Percentiles rank a stretch among this genome's conserved stretches.
phyloP scores from a whole-genome alignment of 2,113 vertebrate species.

The Polypterus senegalus region DNA sequence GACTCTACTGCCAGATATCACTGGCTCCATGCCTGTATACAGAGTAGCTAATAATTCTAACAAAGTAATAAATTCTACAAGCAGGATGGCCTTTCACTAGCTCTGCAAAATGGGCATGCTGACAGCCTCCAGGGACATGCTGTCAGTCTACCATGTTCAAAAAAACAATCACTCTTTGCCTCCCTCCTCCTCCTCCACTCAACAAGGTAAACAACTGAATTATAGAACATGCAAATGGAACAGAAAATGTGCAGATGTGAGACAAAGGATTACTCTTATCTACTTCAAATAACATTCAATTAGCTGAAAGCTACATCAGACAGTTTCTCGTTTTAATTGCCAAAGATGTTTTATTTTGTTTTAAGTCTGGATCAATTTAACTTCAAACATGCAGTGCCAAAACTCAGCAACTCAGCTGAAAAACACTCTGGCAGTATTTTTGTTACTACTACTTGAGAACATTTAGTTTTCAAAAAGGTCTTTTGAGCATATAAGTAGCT shows the following conservation, averaged over 20 bases:
- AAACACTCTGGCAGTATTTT: no score
- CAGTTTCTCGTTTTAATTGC: neutral
- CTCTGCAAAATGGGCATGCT: neutral
- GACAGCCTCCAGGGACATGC: neutral
- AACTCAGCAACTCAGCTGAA: neutral
- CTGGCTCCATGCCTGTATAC: neutral
- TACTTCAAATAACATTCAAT: slow-evolving; percentile 8
- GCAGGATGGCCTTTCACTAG: neutral
- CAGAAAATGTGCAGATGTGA: neutral
- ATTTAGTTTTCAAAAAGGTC: no score
- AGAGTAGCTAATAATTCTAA: neutral
- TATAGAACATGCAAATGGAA: neutral
- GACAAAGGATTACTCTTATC: neutral
- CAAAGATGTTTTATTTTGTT: neutral
- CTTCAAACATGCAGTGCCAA: neutral
- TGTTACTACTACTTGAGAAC: no score
- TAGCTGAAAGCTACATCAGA: neutral
- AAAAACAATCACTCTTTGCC: slow-evolving; percentile 2
- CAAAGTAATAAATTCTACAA: neutral
- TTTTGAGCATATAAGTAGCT: no score
- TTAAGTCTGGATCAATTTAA: neutral
- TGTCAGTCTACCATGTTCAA: neutral
- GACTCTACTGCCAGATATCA: no score
- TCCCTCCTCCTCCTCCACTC: neutral
- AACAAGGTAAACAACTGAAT: neutral